A percentile compares a stretch with the other conserved stretches of the same genome.
Evolutionary conservation across 2,888 invertebrate species (phyloP).

Genomic region (Meandrusa payeni): DNA sequence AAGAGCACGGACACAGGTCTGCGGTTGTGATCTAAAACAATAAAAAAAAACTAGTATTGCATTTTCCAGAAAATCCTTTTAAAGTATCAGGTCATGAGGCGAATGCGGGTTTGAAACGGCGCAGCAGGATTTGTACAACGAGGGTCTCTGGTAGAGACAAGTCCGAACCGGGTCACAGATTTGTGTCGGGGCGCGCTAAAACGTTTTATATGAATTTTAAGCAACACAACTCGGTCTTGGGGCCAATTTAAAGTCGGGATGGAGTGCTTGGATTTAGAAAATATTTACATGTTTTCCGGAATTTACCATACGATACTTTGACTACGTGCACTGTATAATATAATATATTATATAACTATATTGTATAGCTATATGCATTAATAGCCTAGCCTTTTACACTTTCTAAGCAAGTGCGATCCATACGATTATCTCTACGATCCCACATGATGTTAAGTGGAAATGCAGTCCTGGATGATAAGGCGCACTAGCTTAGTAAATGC

Average conservation of each 20-base stretch:
- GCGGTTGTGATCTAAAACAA: too few relatives aligned
- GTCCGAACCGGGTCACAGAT: conserved; percentile 23
- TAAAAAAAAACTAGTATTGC: too few relatives aligned
- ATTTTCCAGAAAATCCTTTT: conserved; percentile 5
- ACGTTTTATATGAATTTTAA: conserved; percentile 25
- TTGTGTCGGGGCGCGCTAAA: conserved; percentile 24
- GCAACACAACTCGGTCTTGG: conserved; percentile 19
- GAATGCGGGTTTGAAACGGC: conserved; percentile 15
- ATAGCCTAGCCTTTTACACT: neutral
- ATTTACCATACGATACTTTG: conserved; percentile 1
- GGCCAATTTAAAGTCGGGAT: conserved; percentile 22
- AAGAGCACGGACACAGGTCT: too few relatives aligned
- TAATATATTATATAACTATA: neutral
- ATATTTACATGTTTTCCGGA: conserved; percentile 18
- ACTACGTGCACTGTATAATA: neutral
- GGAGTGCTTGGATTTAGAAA: conserved; percentile 11
- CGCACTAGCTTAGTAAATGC: too few relatives aligned
- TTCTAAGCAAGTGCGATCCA: too few relatives aligned
- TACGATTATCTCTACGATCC: too few relatives aligned
- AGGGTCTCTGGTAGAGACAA: conserved; percentile 12
- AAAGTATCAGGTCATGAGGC: conserved; percentile 13
- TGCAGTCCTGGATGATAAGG: too few relatives aligned
- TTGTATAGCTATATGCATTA: neutral
- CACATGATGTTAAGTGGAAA: too few relatives aligned
- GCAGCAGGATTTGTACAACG: conserved; percentile 14